These are phyloP conservation scores for Nemopilema nomurai DNA, from an alignment of 30 jellyfish, hydroid and myxozoan species.

Conservation along the genomic window DNA sequence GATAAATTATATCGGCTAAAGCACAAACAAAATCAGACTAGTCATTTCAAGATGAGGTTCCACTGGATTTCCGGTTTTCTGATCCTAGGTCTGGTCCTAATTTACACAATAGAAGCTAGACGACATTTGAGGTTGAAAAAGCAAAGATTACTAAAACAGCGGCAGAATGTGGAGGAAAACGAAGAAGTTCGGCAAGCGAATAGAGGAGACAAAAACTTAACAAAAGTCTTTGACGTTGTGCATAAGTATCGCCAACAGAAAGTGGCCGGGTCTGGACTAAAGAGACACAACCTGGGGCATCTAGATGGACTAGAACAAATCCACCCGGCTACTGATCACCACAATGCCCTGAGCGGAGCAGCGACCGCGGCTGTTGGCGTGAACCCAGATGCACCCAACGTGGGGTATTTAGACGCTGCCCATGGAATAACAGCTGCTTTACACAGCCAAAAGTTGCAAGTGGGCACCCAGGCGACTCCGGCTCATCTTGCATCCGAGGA, in stretches of 20 bases:
- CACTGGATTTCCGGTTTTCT: constrained; percentile 8
- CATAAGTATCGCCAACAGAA: constrained; percentile 38
- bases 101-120: not conserved
- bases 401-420: constrained; percentile 52
- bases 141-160: constrained; percentile 1
- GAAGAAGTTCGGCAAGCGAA: constrained; percentile 21
- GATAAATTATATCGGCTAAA: constrained; percentile 10
- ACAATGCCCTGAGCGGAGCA: constrained; percentile 28
- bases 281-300: constrained; percentile 58
- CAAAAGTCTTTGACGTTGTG: constrained; percentile 68
- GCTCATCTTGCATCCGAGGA: constrained; percentile 51
- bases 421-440: constrained; percentile 54
- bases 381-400: constrained; percentile 32
- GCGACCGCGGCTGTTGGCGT: constrained; percentile 52
- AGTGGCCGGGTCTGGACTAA: constrained; percentile 21
- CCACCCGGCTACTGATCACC: constrained; percentile 2
- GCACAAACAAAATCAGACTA: not conserved
- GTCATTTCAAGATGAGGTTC: constrained; percentile 20
- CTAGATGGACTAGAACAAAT: constrained; percentile 27
- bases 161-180: constrained; percentile 25
- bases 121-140: constrained; percentile 23
- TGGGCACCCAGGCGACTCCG: constrained; percentile 42
- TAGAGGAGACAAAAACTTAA: constrained; percentile 49
- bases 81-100: not conserved
- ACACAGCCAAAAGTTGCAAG: constrained; percentile 56